A percentile compares a stretch with the other conserved stretches of the same genome.
Evolutionary conservation across 2,888 invertebrate genomes (phyloP).

Genomic region (Pharmacophagus antenor): DNA sequence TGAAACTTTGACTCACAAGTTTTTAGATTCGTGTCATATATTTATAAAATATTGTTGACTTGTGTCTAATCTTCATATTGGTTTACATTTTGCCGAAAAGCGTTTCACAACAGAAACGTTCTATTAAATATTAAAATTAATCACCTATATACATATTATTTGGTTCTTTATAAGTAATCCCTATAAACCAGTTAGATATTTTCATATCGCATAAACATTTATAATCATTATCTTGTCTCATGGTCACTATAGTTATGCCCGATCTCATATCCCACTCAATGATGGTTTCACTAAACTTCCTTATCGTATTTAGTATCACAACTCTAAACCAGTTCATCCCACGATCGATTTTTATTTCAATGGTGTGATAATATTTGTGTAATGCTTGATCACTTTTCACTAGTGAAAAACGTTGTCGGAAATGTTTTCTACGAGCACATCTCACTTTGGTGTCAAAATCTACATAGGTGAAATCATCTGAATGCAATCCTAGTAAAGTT

Average conservation of each 20-base stretch:
- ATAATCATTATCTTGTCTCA: constrained; percentile 7
- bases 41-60: no score
- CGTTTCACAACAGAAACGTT: neutral
- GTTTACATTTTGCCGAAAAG: neutral
- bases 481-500: constrained; percentile 63
- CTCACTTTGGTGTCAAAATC: constrained; percentile 36
- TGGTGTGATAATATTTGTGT: constrained; percentile 40
- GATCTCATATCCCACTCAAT: constrained; percentile 54
- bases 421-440: constrained; percentile 22
- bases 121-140: neutral
- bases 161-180: neutral
- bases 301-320: constrained; percentile 43
- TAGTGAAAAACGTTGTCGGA: constrained; percentile 2
- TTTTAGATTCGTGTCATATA: no score
- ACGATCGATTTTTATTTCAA: constrained; percentile 43
- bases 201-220: constrained; percentile 16
- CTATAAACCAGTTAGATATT: constrained; percentile 11
- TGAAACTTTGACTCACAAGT: no score
- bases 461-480: constrained; percentile 50
- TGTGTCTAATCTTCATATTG: no score
- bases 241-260: constrained; percentile 36
- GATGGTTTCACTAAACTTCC: constrained; percentile 41
- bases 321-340: constrained; percentile 48
- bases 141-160: constrained; percentile 10
- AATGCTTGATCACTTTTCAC: constrained; percentile 37